Base-by-base conservation (phyloP, 2,113 vertebrate genomes). In the Pica pica region DNA sequence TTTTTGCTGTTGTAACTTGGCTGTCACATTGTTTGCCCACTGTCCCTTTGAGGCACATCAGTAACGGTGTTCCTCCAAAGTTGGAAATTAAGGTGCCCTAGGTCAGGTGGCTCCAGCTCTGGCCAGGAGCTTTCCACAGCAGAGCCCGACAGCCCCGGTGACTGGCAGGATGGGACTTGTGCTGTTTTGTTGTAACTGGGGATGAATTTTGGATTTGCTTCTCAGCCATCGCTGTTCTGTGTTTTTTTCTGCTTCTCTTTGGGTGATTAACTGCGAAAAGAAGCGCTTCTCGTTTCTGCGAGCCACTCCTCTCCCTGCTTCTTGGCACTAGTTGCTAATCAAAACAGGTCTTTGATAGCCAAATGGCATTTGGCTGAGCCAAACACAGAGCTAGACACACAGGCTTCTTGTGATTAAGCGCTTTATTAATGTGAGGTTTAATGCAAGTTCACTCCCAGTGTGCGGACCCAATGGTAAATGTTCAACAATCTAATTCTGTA, bases 261-360 rank as follows among this genome's bases (percentile, higher is more conserved):
- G 83, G 95, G 73, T 78, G 86, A 92, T 96, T 93, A 93, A 81
- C 80, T 78, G 80, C 0, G 2, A 83, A 90, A 89, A 95, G 88
- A 90, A 94, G 73, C 17, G 0, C 81, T 92, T 84, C 94, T 82
- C 65, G 8, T 52, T 91, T 60, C 92, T 89, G 65, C 6, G n/a
- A 71, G 73, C 92, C 95, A 81, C 90, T 90, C 95, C 93, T 79
- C 90, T 95, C 92, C 69, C 76, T 2, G 30, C 73, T 94, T 65
- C 88, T 93, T 89, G 89, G 95, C 96, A 92, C 76, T 35, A 94
- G 94, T 64, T 96, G 93, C 86, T 93, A 83, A 95, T 96, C 96
- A 80, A 94, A 96, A 87, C 93, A 95, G 93, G 94, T 94, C 89
- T 94, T 92, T 87, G 93, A 94, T 96, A 91, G 91, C 96, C 91